Conservation (phyloP, 2,113 vertebrate species). For the Tenrec ecaudatus region DNA sequence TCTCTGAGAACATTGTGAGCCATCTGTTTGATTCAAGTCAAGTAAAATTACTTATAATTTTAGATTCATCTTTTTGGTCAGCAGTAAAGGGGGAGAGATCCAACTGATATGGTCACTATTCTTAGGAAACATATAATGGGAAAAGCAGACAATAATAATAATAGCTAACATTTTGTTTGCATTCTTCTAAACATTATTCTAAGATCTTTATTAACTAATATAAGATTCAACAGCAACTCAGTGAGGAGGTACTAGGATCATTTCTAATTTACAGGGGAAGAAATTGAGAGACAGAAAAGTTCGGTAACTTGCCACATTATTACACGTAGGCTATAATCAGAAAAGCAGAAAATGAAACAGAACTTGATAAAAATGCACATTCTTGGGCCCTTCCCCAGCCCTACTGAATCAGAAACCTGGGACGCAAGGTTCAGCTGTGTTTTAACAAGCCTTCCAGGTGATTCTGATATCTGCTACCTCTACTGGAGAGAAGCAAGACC, state of each 20-base stretch:
- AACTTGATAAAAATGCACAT: neutral
- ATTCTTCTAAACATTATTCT: constrained; percentile 48
- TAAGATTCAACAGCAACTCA: neutral
- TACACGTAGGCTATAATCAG: neutral
- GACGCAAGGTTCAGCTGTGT: neutral
- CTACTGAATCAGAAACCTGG: constrained; percentile 14
- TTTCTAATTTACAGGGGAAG: constrained; percentile 14
- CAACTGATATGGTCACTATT: neutral
- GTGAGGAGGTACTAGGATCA: neutral
- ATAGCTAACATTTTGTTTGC: neutral
- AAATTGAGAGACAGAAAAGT: constrained; percentile 39
- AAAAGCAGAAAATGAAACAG: too few relatives aligned
- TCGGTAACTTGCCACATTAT: neutral
- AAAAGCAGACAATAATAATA: constrained; percentile 41
- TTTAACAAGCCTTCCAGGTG: constrained; percentile 43
- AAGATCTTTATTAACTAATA: constrained; percentile 50
- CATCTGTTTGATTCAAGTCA: constrained; percentile 50
- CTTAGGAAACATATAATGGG: constrained; percentile 42
- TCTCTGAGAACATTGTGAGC: constrained; percentile 24
- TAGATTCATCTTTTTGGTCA: constrained; percentile 15
- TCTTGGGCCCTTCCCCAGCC: neutral
- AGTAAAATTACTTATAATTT: constrained; percentile 45
- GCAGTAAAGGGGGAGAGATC: neutral
- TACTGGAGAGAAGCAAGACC: constrained; percentile 45
- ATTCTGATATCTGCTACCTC: constrained; percentile 8